A percentile compares a stretch with the other conserved stretches of the same genome.
phyloP scores from a whole-genome alignment of 1,140 invertebrate species.

The Paraescarpia echinospica region DNA sequence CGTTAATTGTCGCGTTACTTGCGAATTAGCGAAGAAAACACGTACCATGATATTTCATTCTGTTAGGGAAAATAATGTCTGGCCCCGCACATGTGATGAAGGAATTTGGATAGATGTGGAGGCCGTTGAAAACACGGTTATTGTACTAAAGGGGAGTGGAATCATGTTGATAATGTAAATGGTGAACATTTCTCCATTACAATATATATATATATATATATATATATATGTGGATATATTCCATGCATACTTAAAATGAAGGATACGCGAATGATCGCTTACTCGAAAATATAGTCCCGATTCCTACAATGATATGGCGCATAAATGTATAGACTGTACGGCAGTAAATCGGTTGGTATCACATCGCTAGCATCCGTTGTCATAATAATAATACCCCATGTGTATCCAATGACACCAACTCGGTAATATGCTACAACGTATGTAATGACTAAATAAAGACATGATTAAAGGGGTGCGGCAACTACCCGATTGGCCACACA shows the following conservation, averaged over 20 bases:
- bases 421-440: too few species aligned
- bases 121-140: neutral
- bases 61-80: neutral
- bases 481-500: neutral
- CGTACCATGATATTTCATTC: neutral
- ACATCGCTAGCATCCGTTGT: neutral
- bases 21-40: neutral
- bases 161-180: neutral
- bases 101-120: neutral
- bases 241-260: neutral
- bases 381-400: neutral
- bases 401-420: too few species aligned
- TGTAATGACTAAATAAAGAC: neutral
- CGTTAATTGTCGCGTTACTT: neutral
- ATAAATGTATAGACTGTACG: neutral
- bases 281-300: too few species aligned
- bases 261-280: neutral
- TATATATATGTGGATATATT: neutral
- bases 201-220: neutral
- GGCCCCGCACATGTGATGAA: neutral
- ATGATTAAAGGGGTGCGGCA: neutral
- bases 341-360: neutral
- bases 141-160: neutral
- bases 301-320: neutral
- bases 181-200: neutral